A percentile compares a stretch with the other conserved stretches of the same genome.
Evolutionary conservation across 1,140 invertebrate genomes (phyloP).

Genomic region (Nixonia krombeini): DNA sequence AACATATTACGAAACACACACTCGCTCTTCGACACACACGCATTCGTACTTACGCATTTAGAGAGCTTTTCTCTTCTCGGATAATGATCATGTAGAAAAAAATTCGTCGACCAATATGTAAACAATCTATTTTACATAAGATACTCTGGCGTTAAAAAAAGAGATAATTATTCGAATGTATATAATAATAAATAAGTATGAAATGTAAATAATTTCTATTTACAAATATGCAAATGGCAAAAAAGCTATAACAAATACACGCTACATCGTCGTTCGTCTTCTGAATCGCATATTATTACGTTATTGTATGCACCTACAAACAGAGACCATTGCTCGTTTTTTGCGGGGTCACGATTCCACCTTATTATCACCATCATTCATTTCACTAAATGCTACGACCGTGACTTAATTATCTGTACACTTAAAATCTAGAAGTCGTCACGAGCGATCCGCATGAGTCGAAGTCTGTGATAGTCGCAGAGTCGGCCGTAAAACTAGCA

Average conservation of each 20-base stretch:
- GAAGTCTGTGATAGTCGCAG: too few relatives aligned
- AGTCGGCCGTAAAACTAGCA: too few relatives aligned
- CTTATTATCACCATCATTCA: too few relatives aligned
- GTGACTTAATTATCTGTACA: slow-evolving; percentile 41
- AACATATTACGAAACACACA: neutral
- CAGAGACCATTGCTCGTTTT: slow-evolving; percentile 7
- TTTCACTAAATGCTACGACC: too few relatives aligned
- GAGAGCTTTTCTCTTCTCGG: neutral
- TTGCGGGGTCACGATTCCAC: too few relatives aligned
- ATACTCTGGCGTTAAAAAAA: slow-evolving; percentile 50
- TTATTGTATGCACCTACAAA: too few relatives aligned
- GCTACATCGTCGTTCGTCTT: slow-evolving; percentile 45
- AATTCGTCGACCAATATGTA: slow-evolving; percentile 33
- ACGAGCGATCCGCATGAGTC: too few relatives aligned
- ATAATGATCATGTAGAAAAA: neutral
- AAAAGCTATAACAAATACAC: slow-evolving; percentile 64
- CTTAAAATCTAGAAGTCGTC: too few relatives aligned
- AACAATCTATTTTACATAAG: slow-evolving; percentile 64
- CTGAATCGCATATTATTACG: too few relatives aligned
- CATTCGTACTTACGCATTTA: too few relatives aligned
- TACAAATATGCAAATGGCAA: slow-evolving; percentile 69
- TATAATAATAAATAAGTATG: slow-evolving; percentile 70
- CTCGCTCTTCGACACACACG: neutral
- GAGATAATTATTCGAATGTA: slow-evolving; percentile 56
- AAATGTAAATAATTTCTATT: slow-evolving; percentile 70